Evolutionary conservation across 2,888 invertebrate species (phyloP), one percentile per base, ranked within the genome.

Genomic region (Chironomus tentans): DNA sequence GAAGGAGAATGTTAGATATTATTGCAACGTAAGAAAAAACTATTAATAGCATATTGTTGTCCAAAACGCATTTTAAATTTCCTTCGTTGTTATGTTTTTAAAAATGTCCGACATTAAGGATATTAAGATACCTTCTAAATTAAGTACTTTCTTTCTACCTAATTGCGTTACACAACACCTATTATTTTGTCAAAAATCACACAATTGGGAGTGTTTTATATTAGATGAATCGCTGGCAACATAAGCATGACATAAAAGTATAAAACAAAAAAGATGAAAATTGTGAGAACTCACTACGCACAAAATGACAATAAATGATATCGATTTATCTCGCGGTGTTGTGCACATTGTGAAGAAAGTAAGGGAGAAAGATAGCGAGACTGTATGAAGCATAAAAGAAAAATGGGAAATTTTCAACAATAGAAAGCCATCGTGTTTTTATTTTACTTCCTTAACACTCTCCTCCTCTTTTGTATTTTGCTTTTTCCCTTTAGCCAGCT

Each of bases 221-320:
- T 15, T 15, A 56, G 56, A 56, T 56, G 56, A 18, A 38, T 38
- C 15, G 56, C 56, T 5, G 18, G 56, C 18, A 56, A 7, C n/a
- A 18, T 56, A 56, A 56, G 56, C 7, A 56, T 18, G 56, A 56
- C 56, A 56, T 56, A 56, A 56, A 56, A 38, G 1, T 18, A 56
- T 56, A 56, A 56, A 18, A 56, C 56, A 56, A 56, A 56, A 56
- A 56, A 15, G 13, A 15, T 15, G 18, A 38, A 38, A 38, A 38
- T 38, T 56, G 56, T 56, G 18, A 56, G 56, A 18, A 15, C 56
- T 15, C 15, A 18, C 56, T 56, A 56, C 18, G 18, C 15, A 56
- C 56, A 56, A 50, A 71, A 38, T 72, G 72, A 72, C 72, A 72
- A 50, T 72, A 72, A 72, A 72, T 72, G 61, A 72, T 72, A 72